A percentile compares a stretch with the other conserved stretches of the same genome.
These are phyloP conservation scores for Creontiades dilutus DNA, from an alignment of 2,888 invertebrate species.

Conservation along the genomic window DNA sequence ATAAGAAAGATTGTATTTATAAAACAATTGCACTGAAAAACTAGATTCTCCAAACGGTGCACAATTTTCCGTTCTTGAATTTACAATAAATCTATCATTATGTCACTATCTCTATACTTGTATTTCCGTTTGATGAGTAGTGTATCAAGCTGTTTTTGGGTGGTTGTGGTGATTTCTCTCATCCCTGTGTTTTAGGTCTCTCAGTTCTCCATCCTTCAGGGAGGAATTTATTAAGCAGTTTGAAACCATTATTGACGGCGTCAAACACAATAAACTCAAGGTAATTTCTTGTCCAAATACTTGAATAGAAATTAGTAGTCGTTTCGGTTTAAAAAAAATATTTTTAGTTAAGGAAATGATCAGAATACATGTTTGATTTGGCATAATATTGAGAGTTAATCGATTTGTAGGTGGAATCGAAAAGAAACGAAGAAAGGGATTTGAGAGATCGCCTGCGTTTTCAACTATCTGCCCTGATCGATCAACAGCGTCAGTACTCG, in stretches of 20 bases:
- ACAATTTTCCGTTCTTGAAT: too few relatives aligned
- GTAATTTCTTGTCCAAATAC: conserved; percentile 78
- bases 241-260: conserved; percentile 92
- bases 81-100: too few relatives aligned
- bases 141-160: too few relatives aligned
- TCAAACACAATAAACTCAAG: conserved; percentile 91
- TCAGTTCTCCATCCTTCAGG: conserved; percentile 87
- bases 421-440: conserved; percentile 84
- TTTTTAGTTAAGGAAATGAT: too few relatives aligned
- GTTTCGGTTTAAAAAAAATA: too few relatives aligned
- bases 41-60: too few relatives aligned
- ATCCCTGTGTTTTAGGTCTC: conserved; percentile 82
- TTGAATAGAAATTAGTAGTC: neutral
- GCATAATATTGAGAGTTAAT: too few relatives aligned
- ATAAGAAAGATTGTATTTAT: too few relatives aligned
- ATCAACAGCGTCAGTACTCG: conserved; percentile 88
- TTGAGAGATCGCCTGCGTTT: conserved; percentile 84
- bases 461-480: conserved; percentile 82
- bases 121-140: too few relatives aligned
- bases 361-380: too few relatives aligned
- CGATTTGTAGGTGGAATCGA: conserved; percentile 80
- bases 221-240: conserved; percentile 95
- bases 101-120: too few relatives aligned
- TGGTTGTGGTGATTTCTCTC: neutral
- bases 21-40: too few relatives aligned